Evolutionary conservation across 2,113 vertebrate species (phyloP), one percentile per base, ranked within the genome.

Genomic region (Polyodon spathula): DNA sequence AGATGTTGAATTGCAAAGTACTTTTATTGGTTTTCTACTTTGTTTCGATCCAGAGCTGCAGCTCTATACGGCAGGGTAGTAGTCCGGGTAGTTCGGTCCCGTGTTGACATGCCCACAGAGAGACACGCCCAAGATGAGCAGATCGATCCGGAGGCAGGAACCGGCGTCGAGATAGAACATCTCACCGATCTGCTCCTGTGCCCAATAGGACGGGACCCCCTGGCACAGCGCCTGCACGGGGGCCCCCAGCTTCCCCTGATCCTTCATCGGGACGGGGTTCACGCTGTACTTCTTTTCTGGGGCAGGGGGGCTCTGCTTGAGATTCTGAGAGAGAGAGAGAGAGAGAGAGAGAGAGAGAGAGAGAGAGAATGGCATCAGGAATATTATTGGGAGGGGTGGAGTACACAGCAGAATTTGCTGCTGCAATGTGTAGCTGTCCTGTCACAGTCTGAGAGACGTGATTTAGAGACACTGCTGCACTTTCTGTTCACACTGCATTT

Each of bases 201-300:
- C 41, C 51, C 52, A 62, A 50, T 62, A 9, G 52, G 39, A 40
- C 12, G 61, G 39, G 6, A 62, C 51, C 17, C 53, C 42, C 10
- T 43, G 61, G 15, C 61, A 62, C 14, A 62, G n/a, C 6, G 61
- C 52, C 37, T 62, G 39, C 9, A 62, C 39, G 27, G 61, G 39
- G 11, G 52, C 53, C 9, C 61, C 61, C 61, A 62, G 41, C 5
- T 27, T 37, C 10, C 16, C 27, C 16, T 12, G 39, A 52, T 62
- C 50, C 53, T 62, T 62, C 40, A 62, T 17, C 11, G 51, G 14
- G 10, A 10, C 50, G 8, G 53, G 53, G 27, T 8, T 55, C 11
- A 41, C 11, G 27, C 11, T 62, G 61, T 62, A 62, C 53, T 62
- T 51, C 51, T 37, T 11, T 42, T 37, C 8, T 17, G 61, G 53